Evolutionary conservation across 2,888 invertebrate genomes (phyloP).

Genomic region (Dynastes tityus): DNA sequence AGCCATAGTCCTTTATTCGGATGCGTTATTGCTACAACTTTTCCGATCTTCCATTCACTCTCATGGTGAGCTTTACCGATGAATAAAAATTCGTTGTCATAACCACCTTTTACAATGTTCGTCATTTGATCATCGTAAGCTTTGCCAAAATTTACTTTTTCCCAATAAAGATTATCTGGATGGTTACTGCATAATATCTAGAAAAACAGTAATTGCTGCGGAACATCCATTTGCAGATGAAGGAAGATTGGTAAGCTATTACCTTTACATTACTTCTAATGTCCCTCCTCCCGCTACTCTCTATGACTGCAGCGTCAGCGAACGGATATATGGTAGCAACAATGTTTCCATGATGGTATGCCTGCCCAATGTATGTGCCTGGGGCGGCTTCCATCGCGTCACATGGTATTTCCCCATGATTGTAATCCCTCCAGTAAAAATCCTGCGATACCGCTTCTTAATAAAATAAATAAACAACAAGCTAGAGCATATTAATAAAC

Average conservation of each 20-base stretch:
- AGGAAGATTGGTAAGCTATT: not conserved
- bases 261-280: constrained; percentile 2
- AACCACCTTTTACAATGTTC: constrained; percentile 16
- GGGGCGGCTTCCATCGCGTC: constrained; percentile 7
- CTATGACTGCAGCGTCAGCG: not conserved
- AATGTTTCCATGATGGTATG: not conserved
- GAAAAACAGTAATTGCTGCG: not conserved
- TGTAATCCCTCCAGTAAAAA: constrained; percentile 31
- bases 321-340: not conserved
- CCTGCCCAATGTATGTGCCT: constrained; percentile 20
- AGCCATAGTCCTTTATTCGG: not conserved
- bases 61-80: not conserved
- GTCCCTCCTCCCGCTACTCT: not conserved
- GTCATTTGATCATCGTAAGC: not conserved
- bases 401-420: not conserved
- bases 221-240: not conserved
- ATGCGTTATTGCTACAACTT: not conserved
- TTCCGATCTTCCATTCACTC: constrained; percentile 21
- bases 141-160: constrained; percentile 2
- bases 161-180: constrained; percentile 11
- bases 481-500: not conserved
- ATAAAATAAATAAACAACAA: not conserved
- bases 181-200: constrained; percentile 20
- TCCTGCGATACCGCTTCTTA: not conserved
- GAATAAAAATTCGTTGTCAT: not conserved